Base-by-base conservation (phyloP, 2,888 invertebrate species). In the Mesorhabditis spiculigera region DNA sequence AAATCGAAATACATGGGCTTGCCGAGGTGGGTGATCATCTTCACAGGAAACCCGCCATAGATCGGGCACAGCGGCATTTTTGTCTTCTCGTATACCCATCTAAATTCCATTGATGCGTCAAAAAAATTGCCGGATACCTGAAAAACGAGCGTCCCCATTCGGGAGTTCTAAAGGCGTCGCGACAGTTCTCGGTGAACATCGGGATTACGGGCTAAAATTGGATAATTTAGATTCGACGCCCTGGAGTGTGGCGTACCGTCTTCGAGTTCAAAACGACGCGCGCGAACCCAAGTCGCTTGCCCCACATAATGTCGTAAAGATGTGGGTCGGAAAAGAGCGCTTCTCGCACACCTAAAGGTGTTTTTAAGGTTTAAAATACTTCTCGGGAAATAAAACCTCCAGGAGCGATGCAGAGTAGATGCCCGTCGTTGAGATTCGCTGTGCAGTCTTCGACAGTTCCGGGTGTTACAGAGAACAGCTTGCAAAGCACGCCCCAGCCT, bases 1-100 rank as follows among this genome's bases (percentile, higher is more conserved):
- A 75, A 80, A 67, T 80, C 77, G 66, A 84, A 84, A 58, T 70
- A 73, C 65, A 84, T 76, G 16, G 81, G 81, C 63, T 75, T 76
- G 28, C 84, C 83, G 5, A 85, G 76, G 77, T 85, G 84, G 4
- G 85, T 85, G 70, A 82, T 73, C 85, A 85, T 84, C 79, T 97
- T 97, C 8, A 98, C 97, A 5, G 97, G 97, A 89, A 97, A 97
- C 42, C 95, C 95, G 13, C 98, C 97, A 89, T 95, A 97, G 73
- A 96, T 92, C 4, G 96, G 95, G 74, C 93, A 91, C 44, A 95
- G 90, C 1, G 97, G 98, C 81, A 96, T 90, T 77, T 93, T 90
- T 10, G 93, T 92, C 75, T 90, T 90, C 44, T 92, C 90, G 88
- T 95, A 98, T 41, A 97, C 86, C 86, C 91, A 90, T 80, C 93